These are phyloP conservation scores for Drosophila mimetica DNA, from an alignment of 2,888 invertebrate genomes.

Conservation along the genomic window DNA sequence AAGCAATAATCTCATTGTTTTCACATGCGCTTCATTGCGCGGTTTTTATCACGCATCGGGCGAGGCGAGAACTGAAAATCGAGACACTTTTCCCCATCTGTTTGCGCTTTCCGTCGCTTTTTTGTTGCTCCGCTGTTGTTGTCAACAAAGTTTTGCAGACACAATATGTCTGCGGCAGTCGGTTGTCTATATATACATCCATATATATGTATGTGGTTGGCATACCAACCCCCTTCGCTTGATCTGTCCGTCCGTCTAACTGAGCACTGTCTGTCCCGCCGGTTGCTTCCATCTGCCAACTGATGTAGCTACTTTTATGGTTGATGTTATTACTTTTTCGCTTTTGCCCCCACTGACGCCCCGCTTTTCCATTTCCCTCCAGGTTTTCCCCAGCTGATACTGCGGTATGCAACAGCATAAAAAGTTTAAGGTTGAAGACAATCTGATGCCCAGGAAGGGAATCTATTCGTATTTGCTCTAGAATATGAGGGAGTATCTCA, in stretches of 20 bases:
- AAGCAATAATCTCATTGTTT: conserved; percentile 75
- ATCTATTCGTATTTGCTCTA: neutral
- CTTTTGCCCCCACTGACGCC: conserved; percentile 23
- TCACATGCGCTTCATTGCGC: conserved; percentile 68
- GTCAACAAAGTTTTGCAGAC: conserved; percentile 73
- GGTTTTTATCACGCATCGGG: conserved; percentile 57
- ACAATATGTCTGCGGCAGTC: conserved; percentile 69
- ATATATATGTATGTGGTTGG: conserved; percentile 13
- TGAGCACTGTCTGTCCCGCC: conserved; percentile 34
- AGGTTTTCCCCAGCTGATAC: conserved; percentile 17
- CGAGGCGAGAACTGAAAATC: conserved; percentile 28
- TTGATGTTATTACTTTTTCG: conserved; percentile 74
- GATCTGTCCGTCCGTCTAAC: conserved; percentile 17
- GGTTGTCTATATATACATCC: conserved; percentile 45
- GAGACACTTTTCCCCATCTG: conserved; percentile 36
- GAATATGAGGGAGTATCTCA: too few relatives aligned
- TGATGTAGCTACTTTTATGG: conserved; percentile 77
- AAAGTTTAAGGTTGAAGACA: conserved; percentile 32
- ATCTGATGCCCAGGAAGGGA: neutral
- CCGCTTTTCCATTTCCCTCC: conserved; percentile 43
- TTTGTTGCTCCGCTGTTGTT: conserved; percentile 43
- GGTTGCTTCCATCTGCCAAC: conserved; percentile 70
- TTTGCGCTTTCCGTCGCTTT: conserved; percentile 13
- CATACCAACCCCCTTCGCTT: conserved; percentile 9
- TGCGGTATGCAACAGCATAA: conserved; percentile 58